These are phyloP conservation scores for Protonibea diacanthus DNA, from an alignment of 2,797 vertebrate species.

Conservation along the genomic window DNA sequence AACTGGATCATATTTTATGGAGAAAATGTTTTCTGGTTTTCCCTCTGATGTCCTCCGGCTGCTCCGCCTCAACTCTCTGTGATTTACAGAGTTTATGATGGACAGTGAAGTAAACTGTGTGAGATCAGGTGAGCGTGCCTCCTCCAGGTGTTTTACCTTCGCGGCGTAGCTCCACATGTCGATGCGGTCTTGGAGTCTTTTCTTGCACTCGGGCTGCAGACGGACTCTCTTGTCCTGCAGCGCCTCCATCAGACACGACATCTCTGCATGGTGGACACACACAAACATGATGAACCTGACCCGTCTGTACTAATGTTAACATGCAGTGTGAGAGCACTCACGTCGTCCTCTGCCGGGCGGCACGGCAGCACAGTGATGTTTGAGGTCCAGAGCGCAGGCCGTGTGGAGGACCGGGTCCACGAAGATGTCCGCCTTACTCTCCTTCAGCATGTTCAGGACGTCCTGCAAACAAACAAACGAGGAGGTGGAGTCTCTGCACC, in stretches of 20 bases:
- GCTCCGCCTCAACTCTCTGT: no score
- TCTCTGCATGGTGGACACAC: constrained; percentile 84
- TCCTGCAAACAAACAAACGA: constrained; percentile 83
- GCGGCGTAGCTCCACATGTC: constrained; percentile 99
- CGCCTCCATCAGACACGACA: constrained; percentile 97
- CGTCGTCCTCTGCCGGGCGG: constrained; percentile 93
- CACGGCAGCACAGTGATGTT: constrained; percentile 97
- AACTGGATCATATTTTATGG: no score
- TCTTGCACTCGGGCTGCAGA: constrained; percentile 97
- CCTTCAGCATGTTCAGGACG: constrained; percentile 97
- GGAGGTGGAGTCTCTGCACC: no score
- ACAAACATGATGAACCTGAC: background rate
- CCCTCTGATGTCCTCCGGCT: no score
- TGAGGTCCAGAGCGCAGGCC: constrained; percentile 97
- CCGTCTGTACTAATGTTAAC: background rate
- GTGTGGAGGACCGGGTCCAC: constrained; percentile 98
- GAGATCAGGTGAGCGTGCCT: no score
- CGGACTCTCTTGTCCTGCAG: constrained; percentile 95
- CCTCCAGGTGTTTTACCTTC: constrained; percentile 84
- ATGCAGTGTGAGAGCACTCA: constrained; percentile 78
- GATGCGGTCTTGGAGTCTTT: constrained; percentile 95
- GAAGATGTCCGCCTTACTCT: constrained; percentile 98
- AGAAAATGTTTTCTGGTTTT: no score
- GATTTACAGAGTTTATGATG: no score
- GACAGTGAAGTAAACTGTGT: no score